phyloP scores from a whole-genome alignment of 1,140 invertebrate genomes.

The Diachasmimorpha longicaudata region DNA sequence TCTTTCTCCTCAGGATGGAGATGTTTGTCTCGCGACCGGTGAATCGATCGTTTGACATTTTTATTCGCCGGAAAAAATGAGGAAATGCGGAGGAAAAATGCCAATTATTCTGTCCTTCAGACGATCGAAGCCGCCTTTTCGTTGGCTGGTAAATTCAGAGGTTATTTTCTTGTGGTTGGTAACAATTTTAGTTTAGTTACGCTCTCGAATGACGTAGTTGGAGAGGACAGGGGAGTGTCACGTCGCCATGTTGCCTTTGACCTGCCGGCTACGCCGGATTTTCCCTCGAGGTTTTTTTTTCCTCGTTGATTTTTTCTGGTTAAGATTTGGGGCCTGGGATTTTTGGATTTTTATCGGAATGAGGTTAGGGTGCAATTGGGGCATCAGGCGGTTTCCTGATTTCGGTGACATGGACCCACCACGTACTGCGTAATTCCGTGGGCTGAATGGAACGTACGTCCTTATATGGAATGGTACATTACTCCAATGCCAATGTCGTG shows the following conservation, averaged over 20 bases:
- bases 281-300: neutral
- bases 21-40: constrained; percentile 18
- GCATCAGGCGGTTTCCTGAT: neutral
- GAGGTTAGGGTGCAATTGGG: neutral
- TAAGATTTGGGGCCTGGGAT: neutral
- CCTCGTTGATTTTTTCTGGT: neutral
- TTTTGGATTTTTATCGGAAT: neutral
- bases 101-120: neutral
- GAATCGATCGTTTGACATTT: neutral
- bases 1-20: neutral
- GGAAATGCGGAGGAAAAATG: neutral
- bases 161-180: neutral
- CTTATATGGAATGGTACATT: neutral
- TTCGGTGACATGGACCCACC: too few relatives aligned
- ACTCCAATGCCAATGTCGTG: constrained; percentile 4
- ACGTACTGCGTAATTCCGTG: neutral
- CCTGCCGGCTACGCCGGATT: constrained; percentile 24
- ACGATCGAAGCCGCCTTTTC: too few relatives aligned
- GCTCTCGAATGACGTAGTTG: constrained; percentile 18
- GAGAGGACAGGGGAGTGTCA: constrained; percentile 30
- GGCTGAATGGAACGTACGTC: neutral
- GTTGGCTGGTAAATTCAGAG: too few relatives aligned
- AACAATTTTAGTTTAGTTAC: neutral
- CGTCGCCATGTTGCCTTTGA: constrained; percentile 48
- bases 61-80: neutral